These are phyloP conservation scores for Chloroclystis v-ata DNA, from an alignment of 2,888 invertebrate species.

Conservation along the genomic window DNA sequence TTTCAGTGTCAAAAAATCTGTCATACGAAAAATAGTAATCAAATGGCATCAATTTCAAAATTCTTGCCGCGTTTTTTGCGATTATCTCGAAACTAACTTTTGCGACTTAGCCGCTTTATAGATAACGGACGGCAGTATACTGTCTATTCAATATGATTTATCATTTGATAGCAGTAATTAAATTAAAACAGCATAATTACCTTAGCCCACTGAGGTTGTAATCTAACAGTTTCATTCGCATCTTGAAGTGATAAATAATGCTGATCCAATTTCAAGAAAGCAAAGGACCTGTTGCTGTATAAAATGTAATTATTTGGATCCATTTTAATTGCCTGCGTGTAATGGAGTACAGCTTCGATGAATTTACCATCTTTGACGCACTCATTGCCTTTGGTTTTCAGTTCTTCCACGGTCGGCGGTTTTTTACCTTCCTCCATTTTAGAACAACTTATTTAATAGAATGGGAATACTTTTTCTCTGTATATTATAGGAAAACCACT, in stretches of 20 bases:
- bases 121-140: too few relatives aligned
- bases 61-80: too few relatives aligned
- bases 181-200: conserved; percentile 58
- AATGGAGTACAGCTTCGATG: conserved; percentile 87
- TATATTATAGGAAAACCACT: too few relatives aligned
- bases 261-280: conserved; percentile 87
- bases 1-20: too few relatives aligned
- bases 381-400: conserved; percentile 86
- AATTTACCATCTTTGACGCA: conserved; percentile 85
- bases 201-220: conserved; percentile 89
- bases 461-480: too few relatives aligned
- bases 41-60: too few relatives aligned
- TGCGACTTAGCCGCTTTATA: too few relatives aligned
- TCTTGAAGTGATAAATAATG: conserved; percentile 87
- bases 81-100: too few relatives aligned
- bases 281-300: conserved; percentile 88
- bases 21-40: too few relatives aligned
- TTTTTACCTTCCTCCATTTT: conserved; percentile 63
- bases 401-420: conserved; percentile 68
- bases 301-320: conserved; percentile 84
- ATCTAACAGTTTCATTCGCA: conserved; percentile 84
- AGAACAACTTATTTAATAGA: too few relatives aligned
- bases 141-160: too few relatives aligned
- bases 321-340: conserved; percentile 86
- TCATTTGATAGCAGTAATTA: too few relatives aligned